Conservation (phyloP, 1,140 invertebrate species). For the Latrodectus geometricus region DNA sequence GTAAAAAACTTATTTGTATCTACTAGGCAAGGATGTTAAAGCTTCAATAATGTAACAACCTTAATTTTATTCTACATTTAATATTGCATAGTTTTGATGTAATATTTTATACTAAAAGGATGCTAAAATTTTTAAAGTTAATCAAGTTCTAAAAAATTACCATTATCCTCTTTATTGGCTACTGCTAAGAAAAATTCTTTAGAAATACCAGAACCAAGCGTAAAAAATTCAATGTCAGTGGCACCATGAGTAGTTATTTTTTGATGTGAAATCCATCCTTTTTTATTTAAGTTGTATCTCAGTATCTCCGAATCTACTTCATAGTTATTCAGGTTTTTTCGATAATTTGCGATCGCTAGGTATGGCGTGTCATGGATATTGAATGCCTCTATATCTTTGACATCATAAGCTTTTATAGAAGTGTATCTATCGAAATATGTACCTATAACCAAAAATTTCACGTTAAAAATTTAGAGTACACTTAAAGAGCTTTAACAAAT, state of each 20-base stretch:
- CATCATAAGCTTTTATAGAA: conserved; percentile 67
- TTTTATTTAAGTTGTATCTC: conserved; percentile 68
- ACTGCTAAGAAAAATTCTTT: conserved; percentile 66
- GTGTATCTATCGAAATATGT: conserved; percentile 72
- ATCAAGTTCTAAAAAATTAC: conserved; percentile 47
- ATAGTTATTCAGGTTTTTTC: conserved; percentile 67
- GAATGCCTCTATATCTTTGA: conserved; percentile 69
- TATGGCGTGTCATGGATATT: conserved; percentile 66
- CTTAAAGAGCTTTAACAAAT: too few species aligned
- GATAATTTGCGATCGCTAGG: conserved; percentile 70
- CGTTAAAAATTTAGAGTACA: neutral
- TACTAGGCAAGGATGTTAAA: too few species aligned
- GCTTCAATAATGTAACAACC: too few species aligned
- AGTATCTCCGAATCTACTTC: conserved; percentile 71
- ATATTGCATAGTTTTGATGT: too few species aligned
- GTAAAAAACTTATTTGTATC: too few species aligned
- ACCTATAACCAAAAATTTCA: conserved; percentile 62
- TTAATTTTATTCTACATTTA: too few species aligned
- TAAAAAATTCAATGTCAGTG: conserved; percentile 66
- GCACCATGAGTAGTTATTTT: conserved; percentile 69
- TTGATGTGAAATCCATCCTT: conserved; percentile 69
- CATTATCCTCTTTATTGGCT: conserved; percentile 64
- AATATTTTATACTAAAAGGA: too few species aligned
- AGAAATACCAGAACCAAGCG: conserved; percentile 51
- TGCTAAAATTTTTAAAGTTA: neutral